These are phyloP conservation scores for Coccyzus lansbergi DNA, from an alignment of 2,797 vertebrate genomes.

Conservation along the genomic window DNA sequence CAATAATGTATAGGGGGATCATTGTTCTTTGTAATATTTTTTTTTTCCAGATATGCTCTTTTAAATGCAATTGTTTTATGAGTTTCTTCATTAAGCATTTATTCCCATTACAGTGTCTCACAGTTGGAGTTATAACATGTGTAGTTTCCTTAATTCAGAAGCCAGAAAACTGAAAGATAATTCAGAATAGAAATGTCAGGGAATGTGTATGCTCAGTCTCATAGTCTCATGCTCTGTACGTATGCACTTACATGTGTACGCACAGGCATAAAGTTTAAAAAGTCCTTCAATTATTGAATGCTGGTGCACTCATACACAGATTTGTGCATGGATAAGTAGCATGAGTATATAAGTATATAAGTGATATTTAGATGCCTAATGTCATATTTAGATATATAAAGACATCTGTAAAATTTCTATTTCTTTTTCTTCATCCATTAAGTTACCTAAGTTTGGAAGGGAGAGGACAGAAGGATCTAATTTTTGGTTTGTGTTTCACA, in stretches of 20 bases:
- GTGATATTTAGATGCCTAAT: not conserved
- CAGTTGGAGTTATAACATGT: not conserved
- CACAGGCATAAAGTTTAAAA: not conserved
- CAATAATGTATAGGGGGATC: not conserved
- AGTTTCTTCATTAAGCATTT: conserved; percentile 12
- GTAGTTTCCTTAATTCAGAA: not conserved
- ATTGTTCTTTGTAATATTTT: conserved; percentile 35
- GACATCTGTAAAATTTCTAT: not conserved
- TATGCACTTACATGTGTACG: not conserved
- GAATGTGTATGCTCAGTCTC: not conserved
- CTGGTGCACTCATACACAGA: fast-evolving
- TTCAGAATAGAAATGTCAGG: not conserved
- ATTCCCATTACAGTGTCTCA: conserved; percentile 6
- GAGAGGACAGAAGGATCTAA: not conserved
- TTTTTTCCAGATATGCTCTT: not conserved
- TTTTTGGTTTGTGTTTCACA: not conserved
- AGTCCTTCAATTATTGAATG: not conserved
- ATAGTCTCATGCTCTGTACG: not conserved
- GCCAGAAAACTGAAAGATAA: not conserved
- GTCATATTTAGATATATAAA: not conserved
- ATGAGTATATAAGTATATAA: not conserved
- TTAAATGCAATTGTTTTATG: not conserved
- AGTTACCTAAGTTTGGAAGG: not conserved
- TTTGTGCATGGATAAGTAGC: not conserved
- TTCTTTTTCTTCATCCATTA: not conserved